Base-by-base conservation (phyloP, 2,888 invertebrate species). In the Esperia sulphurella region DNA sequence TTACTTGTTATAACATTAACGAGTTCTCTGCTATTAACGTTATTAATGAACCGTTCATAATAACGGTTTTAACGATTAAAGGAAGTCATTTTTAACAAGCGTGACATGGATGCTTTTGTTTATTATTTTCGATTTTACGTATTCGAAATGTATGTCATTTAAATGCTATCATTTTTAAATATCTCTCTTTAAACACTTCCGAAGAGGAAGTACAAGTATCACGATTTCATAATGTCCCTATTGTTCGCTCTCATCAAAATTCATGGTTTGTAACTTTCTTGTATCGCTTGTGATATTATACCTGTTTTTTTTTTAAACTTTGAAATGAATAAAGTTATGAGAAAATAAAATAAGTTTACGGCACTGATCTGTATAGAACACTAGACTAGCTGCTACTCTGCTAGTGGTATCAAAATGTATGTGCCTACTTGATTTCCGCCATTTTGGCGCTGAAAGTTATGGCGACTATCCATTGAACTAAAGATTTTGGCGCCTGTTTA, bases 61-160 rank as follows among this genome's bases (percentile, higher is more conserved):
- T 58, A 65, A 64, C 60, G 55, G 59, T 65, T 72, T 73, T 75
- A 75, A 74, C 67, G 75, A 67, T 70, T 63, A 68, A 67, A 68
- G 82, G 81, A 81, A 79, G 79, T 74, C 62, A 66, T 68, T 68
- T 63, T 65, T 43, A 66, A 73, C 56, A 62, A 57, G 59, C 65
- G 61, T 65, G 70, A 75, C 74, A 63, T 63, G 58, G 57, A 56
- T 57, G 55, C 55, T 58, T 61, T 52, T 57, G 44, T 53, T 46
- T 51, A 44, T 51, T 31, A 38, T 49, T 45, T 39, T 13, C 12
- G 6, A 14, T 14, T 14, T 5, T 21, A 21, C 2, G 5, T 21
- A 2, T 21, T 21, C 21, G 21, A 21, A 21, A n/a, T n/a, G n/a
- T n/a, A n/a, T n/a, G n/a, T n/a, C n/a, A 33, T 33, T 33, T 35